A percentile compares a stretch with the other conserved stretches of the same genome.
Conservation (phyloP, 2,797 vertebrate species). For the Xiphorhynchus erythropygius region DNA sequence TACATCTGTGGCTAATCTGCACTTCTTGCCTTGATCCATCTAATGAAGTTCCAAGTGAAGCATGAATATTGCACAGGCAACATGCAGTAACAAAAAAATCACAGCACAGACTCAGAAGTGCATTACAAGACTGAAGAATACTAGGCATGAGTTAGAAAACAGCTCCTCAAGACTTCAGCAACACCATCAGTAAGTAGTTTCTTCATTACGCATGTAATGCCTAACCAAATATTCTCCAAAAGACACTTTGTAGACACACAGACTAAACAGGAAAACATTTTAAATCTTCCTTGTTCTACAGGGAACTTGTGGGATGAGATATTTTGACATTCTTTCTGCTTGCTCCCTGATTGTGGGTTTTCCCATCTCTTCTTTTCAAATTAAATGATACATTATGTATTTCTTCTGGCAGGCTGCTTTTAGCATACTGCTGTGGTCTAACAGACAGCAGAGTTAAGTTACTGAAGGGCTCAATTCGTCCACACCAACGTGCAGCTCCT, state of each 20-base stretch:
- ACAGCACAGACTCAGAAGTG: background rate
- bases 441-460: background rate
- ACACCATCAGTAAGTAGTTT: background rate
- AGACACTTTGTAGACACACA: background rate
- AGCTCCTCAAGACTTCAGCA: background rate
- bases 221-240: background rate
- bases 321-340: slow-evolving; percentile 5
- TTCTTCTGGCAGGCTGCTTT: slow-evolving; percentile 38
- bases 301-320: background rate
- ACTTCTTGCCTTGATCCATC: background rate
- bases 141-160: background rate
- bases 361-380: slow-evolving; percentile 16
- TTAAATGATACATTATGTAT: background rate
- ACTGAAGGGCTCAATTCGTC: background rate
- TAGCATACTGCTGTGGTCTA: background rate
- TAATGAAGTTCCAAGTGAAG: background rate
- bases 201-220: background rate
- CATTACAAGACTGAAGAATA: background rate
- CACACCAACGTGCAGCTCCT: background rate
- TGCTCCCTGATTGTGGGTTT: background rate
- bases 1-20: background rate
- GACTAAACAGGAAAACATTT: slow-evolving; percentile 33
- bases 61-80: background rate
- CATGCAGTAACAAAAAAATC: background rate
- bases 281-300: background rate